Percentiles rank a stretch among this genome's conserved stretches.
phyloP scores from a whole-genome alignment of 2,888 invertebrate genomes.

The Argynnis bischoffii region DNA sequence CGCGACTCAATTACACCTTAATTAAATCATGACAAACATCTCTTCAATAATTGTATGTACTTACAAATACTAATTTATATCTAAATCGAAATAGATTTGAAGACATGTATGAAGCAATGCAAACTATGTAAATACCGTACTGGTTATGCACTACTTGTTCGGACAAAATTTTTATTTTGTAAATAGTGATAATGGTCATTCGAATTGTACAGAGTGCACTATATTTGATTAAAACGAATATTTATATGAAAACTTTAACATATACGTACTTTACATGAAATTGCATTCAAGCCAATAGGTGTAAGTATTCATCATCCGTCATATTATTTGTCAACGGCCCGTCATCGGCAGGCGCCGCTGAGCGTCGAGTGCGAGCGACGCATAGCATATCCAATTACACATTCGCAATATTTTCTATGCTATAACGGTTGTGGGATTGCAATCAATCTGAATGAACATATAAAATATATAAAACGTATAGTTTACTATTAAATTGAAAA shows the following conservation, averaged over 20 bases:
- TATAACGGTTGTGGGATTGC: conserved; percentile 67
- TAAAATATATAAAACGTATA: background rate
- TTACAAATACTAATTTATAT: too few relatives aligned
- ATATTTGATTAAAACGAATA: conserved; percentile 2
- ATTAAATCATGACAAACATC: too few relatives aligned
- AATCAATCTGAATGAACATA: conserved; percentile 65
- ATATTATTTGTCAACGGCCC: conserved; percentile 75
- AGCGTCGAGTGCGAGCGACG: conserved; percentile 68
- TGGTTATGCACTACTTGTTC: too few relatives aligned
- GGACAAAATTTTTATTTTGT: too few relatives aligned
- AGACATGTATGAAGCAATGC: too few relatives aligned
- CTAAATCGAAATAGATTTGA: too few relatives aligned
- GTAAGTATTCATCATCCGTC: conserved; percentile 60
- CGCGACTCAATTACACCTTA: too few relatives aligned
- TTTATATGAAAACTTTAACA: conserved; percentile 7
- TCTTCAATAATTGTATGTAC: too few relatives aligned
- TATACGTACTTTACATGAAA: conserved; percentile 52
- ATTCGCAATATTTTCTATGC: conserved; percentile 79
- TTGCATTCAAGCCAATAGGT: conserved; percentile 62
- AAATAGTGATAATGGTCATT: too few relatives aligned
- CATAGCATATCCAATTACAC: conserved; percentile 74
- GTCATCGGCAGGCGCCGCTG: conserved; percentile 67
- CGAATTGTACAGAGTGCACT: background rate
- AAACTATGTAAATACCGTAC: too few relatives aligned
- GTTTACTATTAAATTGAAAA: background rate